Evolutionary conservation across 2,797 vertebrate species (phyloP), one percentile per base, ranked within the genome.

Genomic region (Sebastes minor): DNA sequence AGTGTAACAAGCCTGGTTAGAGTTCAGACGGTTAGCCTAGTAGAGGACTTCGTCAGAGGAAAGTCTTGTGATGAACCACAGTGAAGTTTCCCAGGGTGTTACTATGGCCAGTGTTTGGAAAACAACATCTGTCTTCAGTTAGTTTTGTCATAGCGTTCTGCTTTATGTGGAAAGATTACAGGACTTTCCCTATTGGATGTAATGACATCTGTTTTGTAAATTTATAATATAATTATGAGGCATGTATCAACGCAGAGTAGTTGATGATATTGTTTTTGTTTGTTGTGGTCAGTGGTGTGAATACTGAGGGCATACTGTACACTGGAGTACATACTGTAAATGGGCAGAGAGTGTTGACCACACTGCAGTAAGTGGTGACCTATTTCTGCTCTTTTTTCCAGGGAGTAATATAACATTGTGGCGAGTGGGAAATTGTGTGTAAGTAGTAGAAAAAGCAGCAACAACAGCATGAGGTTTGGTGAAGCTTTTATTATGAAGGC

Each of bases 91-190:
- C 57, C 69, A 52, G 42, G 18, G 32, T 71, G 91, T 94, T 87
- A 68, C 92, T 85, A 89, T 80, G 91, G 89, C 49, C 28, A 7
- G 55, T 89, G 85, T 94, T 92, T 87, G 81, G 68, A 82, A 88
- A 93, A 92, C 90, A 93, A 88, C 94, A 94, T 93, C 94, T 94
- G 94, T 69, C 38, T 88, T 84, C 10, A 61, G 20, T 92, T 92
- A 86, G 59, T 25, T 62, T 86, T 73, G 62, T 83, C 74, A 38
- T 49, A 20, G 28, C 8, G 20, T 35, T 84, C 71, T 4, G 2
- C 30, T 86, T 75, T 22, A 71, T 72, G n/a, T 60, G 79, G 82
- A 86, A 90, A 81, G n/a, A 86, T 78, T 10, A 23, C 53, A 76
- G 49, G 55, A 73, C 25, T 80, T 87, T 80, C 86, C 76, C n/a